Evolutionary conservation across 1,140 invertebrate genomes (phyloP), one percentile per base, ranked within the genome.

Genomic region (Lepidotrigona ventralis): DNA sequence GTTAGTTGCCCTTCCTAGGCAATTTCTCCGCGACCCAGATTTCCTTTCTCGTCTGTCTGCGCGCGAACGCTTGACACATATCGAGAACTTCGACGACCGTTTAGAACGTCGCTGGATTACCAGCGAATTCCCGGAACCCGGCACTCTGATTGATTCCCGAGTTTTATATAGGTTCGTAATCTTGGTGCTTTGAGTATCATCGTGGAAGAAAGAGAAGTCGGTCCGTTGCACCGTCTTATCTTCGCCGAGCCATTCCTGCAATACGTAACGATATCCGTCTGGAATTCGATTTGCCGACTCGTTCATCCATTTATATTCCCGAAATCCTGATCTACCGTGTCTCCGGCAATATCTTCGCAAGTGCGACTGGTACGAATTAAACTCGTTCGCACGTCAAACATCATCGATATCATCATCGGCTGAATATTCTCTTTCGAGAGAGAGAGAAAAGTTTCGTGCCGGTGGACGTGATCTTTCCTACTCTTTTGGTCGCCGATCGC

Each of bases 241-340:
- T 54, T 8, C 19, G 21, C n/a, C 56, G 17, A 23, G 15, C 29
- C 73, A 60, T 75, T 15, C 29, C 73, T n/a, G 17, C 56, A 60
- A 75, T 60, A 60, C 19, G 53, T 60, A 60, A 75, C 73, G 73
- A 75, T 54, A 75, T 75, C 73, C 73, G 53, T n/a, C 29, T n/a
- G 14, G 58, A 66, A 77, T 64, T 77, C n/a, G 60, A 64, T 51
- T 66, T 53, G 39, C n/a, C 12, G 21, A 77, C 39, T 39, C 33
- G 54, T 39, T 33, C 33, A 11, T 60, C 56, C 73, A 75, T 75
- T 75, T 75, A 60, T 75, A 75, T 75, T 46, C 73, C 17, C 56
- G 19, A 77, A 77, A 64, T 77, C 46, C 60, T 29, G 75, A 53
- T 23, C 26, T 29, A 29, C 60, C n/a, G n/a, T 14, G 23, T 66